A percentile compares a stretch with the other conserved stretches of the same genome.
Conservation (phyloP, 2,888 invertebrate species). For the Flabesymbios commensalis region DNA sequence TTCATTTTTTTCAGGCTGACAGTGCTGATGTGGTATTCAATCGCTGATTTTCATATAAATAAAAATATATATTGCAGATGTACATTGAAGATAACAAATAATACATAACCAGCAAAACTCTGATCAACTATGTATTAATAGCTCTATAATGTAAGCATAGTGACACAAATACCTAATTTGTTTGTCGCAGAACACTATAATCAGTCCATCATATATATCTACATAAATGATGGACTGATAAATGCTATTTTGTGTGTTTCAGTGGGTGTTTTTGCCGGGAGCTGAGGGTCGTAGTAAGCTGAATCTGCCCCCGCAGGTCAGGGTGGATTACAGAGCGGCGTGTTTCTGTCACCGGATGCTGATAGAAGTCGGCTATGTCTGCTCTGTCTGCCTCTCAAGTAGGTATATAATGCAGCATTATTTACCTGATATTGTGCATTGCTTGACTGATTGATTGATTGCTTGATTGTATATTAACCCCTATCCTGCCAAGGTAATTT, state of each 20-base stretch:
- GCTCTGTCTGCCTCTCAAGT: conserved; percentile 89
- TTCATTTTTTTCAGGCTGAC: too few relatives aligned
- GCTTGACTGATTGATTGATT: too few relatives aligned
- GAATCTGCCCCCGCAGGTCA: conserved; percentile 78
- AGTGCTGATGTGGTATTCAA: too few relatives aligned
- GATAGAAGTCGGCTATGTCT: conserved; percentile 94
- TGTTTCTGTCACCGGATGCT: conserved; percentile 96
- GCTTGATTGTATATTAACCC: too few relatives aligned
- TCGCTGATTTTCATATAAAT: too few relatives aligned
- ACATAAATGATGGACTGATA: not conserved
- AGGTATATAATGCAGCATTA: conserved; percentile 7
- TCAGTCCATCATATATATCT: not conserved
- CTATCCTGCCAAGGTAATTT: too few relatives aligned
- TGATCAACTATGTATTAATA: not conserved
- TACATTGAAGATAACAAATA: too few relatives aligned
- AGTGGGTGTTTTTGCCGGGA: conserved; percentile 91
- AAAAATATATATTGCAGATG: too few relatives aligned
- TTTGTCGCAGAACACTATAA: too few relatives aligned
- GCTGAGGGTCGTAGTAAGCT: conserved; percentile 70
- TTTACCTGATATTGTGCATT: not conserved
- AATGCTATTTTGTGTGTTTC: conserved; percentile 20
- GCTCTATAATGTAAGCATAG: not conserved
- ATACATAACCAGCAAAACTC: too few relatives aligned
- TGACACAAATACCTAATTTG: too few relatives aligned
- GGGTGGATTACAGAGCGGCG: conserved; percentile 94